phyloP scores from a whole-genome alignment of 2,797 vertebrate species.

The Oreortyx pictus region DNA sequence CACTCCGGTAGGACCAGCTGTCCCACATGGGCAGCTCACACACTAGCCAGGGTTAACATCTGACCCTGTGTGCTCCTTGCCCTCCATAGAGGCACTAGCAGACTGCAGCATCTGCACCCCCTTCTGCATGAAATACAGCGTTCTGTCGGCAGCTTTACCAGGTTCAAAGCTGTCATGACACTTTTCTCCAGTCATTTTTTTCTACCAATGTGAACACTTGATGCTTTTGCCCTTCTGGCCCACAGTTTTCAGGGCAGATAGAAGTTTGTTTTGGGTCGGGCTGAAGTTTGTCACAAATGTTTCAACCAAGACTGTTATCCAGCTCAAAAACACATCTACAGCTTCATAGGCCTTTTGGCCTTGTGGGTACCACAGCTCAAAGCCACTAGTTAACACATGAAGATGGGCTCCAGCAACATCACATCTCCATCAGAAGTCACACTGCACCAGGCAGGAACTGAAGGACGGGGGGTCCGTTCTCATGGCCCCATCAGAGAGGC shows the following conservation, averaged over 20 bases:
- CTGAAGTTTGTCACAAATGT: neutral
- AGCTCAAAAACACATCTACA: neutral
- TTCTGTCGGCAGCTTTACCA: neutral
- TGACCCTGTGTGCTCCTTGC: neutral
- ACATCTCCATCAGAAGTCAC: neutral
- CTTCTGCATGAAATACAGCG: neutral
- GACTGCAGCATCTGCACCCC: neutral
- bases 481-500: neutral
- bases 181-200: neutral
- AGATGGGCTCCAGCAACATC: neutral
- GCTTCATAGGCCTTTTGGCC: neutral
- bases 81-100: neutral
- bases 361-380: neutral
- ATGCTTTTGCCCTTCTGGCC: neutral
- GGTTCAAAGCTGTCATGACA: neutral
- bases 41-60: accelerated
- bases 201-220: neutral
- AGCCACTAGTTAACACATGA: neutral
- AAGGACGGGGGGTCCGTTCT: neutral
- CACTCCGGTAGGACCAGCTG: neutral
- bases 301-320: neutral
- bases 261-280: neutral
- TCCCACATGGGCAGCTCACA: accelerated
- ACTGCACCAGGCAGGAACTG: accelerated
- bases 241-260: neutral